Base-by-base conservation (phyloP, 2,113 vertebrate genomes). In the Dendrocopos noguchii region DNA sequence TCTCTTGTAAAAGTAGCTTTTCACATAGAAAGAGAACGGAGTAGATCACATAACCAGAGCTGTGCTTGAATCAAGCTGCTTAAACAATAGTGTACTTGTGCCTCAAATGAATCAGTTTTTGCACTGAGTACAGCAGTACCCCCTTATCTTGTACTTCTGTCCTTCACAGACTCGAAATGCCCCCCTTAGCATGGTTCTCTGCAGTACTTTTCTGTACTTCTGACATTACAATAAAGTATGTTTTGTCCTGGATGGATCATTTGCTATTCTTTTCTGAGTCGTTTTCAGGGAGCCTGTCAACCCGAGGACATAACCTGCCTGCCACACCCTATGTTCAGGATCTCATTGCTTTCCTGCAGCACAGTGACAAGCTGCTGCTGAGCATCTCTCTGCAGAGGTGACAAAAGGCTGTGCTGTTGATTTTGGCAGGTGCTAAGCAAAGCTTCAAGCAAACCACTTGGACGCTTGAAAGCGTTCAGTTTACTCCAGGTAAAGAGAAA, bases 181-280 rank as follows among this genome's bases (percentile, higher is more conserved):
- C 79, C 79, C 93, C 84, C 80, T 95, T 95, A 95, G 98, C 97
- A 97, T 97, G 97, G 96, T 97, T 96, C 92, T 93, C 95, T 97
- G 80, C 88, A 93, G 97, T 97, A 97, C 96, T 97, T 61, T 96
- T 93, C 91, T 97, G 97, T 98, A 97, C 97, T 96, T 95, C 96
- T 96, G 95, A 96, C 97, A 96, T 98, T 96, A 97, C 93, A 98
- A 98, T 98, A 98, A 98, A 98, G 91, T 97, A 94, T 98, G 96
- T 97, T 97, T 98, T 97, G 97, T 97, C 96, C 97, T 96, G 95
- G 95, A 89, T 61, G 94, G 93, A 63, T 96, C 55, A 53, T 79
- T 80, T 83, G 70, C 63, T 12, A 8, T 67, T 63, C 31, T 90
- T 94, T 52, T 20, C 36, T 20, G 70, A 76, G 39, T 93, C 28